phyloP scores from a whole-genome alignment of 2,797 vertebrate species.

The Brachyrhaphis roseni region DNA sequence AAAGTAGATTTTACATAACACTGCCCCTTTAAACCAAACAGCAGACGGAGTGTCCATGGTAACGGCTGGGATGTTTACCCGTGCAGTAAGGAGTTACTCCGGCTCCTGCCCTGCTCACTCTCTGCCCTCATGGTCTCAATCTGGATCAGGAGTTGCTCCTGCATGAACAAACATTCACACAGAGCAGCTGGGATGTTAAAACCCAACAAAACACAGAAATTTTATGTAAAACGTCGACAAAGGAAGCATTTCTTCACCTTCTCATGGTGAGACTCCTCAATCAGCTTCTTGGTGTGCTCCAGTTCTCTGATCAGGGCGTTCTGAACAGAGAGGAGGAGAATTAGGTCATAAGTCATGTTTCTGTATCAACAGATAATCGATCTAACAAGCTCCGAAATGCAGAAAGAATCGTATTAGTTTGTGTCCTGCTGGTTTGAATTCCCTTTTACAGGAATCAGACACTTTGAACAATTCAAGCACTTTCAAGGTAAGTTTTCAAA shows the following conservation, averaged over 20 bases:
- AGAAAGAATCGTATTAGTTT: not conserved
- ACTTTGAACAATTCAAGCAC: too few relatives aligned
- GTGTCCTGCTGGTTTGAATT: not conserved
- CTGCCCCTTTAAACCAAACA: not conserved
- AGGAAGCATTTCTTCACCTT: slow-evolving; percentile 80
- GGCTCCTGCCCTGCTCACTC: slow-evolving; percentile 88
- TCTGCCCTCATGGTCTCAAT: slow-evolving; percentile 91
- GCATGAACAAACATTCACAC: not conserved
- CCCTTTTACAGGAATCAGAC: not conserved
- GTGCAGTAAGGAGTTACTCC: slow-evolving; percentile 87
- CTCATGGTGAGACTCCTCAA: slow-evolving; percentile 96
- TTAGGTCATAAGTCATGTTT: too few relatives aligned
- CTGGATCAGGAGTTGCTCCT: slow-evolving; percentile 94
- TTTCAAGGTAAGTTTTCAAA: too few relatives aligned
- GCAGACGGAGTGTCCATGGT: not conserved
- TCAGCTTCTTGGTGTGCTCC: slow-evolving; percentile 91
- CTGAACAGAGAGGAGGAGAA: slow-evolving; percentile 66
- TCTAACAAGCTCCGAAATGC: not conserved
- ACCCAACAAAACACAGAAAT: not conserved
- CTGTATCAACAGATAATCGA: not conserved
- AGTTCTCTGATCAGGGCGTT: slow-evolving; percentile 92
- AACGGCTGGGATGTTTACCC: slow-evolving; percentile 74
- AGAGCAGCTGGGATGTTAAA: not conserved
- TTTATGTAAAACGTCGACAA: not conserved
- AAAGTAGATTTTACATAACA: not conserved